Base-by-base conservation (phyloP, 92 coral and sea anemone species). In the Parazoanthus swiftii region DNA sequence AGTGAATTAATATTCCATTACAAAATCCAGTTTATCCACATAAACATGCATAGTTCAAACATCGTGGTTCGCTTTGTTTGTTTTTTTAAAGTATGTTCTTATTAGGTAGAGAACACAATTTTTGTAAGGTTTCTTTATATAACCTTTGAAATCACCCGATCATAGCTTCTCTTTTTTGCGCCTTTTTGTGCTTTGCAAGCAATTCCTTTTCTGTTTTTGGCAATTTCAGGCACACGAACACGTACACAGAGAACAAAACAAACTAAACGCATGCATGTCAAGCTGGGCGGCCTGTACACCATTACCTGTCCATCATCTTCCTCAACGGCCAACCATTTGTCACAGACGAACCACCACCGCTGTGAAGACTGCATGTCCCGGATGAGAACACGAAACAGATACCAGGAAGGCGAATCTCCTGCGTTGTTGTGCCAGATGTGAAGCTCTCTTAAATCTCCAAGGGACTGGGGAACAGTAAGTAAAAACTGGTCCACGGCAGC, bases 351-450 rank as follows among this genome's bases (percentile, higher is more conserved):
- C 98, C 98, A 96, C 92, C 94, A 93, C 38, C 94, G 95, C 77
- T 89, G 89, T 51, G 95, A 92, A 0, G 98, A 92, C 86, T 96
- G 98, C 63, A 95, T 63, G 85, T 96, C 98, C 85, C 91, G 90
- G 86, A 96, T 81, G 50, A 93, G 94, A 82, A 96, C 94, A 33
- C 96, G 95, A 72, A 95, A 93, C 21, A 96, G 86, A 84, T 92
- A 93, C 96, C 98, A 95, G 16, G 93, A 92, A 44, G 98, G 98
- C 8, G 95, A 93, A 20, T 88, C 89, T 3, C 98, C 98, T 4
- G 89, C 80, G 79, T 96, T 96, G 85, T 96, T 91, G 85, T 96
- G 98, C 98, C 98, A 96, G n/a, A 96, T 85, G 66, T 92, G 95
- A 37, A 96, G 92, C 63, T 92, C 93, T 56, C 91, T 91, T 3